These are phyloP conservation scores for Trematocara marginatum DNA, from an alignment of 2,113 vertebrate species.

Conservation along the genomic window DNA sequence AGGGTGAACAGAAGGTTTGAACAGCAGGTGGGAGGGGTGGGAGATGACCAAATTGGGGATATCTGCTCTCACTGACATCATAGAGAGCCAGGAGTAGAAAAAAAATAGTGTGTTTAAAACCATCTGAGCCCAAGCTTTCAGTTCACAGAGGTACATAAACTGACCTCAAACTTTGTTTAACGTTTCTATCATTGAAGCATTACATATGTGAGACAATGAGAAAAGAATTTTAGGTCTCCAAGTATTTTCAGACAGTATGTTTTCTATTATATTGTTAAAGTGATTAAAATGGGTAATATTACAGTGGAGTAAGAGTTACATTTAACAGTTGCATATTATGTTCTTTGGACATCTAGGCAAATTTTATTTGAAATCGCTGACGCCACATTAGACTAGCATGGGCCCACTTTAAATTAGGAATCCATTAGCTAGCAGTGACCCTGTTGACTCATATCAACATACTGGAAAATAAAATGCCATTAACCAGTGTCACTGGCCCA, in stretches of 20 bases:
- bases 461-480: neutral
- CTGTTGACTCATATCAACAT: neutral
- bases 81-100: neutral
- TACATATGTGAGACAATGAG: neutral
- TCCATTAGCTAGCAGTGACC: neutral
- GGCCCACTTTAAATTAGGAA: neutral
- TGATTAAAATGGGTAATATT: neutral
- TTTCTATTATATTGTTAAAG: neutral
- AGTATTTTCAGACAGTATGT: neutral
- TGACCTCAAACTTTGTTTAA: neutral
- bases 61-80: neutral
- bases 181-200: neutral
- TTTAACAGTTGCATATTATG: neutral
- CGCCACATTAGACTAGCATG: neutral
- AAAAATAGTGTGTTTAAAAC: neutral
- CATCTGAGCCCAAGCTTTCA: neutral
- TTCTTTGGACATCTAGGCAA: neutral
- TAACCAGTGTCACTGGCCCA: neutral
- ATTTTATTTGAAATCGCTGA: neutral
- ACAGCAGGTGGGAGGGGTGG: neutral
- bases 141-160: neutral
- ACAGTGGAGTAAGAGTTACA: neutral
- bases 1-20: neutral
- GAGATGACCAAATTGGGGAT: neutral
- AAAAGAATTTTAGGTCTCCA: neutral